Conservation (phyloP, 2,113 vertebrate species). For the Coptodon rendalli region DNA sequence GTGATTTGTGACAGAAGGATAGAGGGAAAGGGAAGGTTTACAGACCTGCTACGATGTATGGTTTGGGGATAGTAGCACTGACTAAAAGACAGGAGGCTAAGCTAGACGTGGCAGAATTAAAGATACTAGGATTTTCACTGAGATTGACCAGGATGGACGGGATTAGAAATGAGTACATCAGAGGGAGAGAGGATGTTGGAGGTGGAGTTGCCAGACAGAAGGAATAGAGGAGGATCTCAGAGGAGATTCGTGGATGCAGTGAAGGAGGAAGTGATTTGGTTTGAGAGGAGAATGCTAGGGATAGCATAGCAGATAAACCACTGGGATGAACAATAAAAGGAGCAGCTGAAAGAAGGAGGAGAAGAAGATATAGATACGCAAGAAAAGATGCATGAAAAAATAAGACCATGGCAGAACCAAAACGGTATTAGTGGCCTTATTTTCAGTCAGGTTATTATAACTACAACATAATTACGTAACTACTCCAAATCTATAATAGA, state of each 20-base stretch:
- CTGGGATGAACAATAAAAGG: not conserved
- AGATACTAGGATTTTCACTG: not conserved
- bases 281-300: not conserved
- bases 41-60: accelerated
- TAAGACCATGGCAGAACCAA: not conserved
- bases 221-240: not conserved
- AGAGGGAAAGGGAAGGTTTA: not conserved
- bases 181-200: not conserved
- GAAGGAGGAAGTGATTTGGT: not conserved
- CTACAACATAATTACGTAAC: not conserved
- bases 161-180: not conserved
- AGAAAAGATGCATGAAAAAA: not conserved
- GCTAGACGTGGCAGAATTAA: accelerated
- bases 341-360: not conserved
- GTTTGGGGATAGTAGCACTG: not conserved
- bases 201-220: not conserved
- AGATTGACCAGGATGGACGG: not conserved
- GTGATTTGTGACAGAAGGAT: not conserved
- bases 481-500: not conserved
- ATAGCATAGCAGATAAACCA: not conserved
- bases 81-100: not conserved
- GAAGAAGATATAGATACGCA: not conserved
- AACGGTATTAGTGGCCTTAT: not conserved
- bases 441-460: not conserved
- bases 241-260: not conserved